Base-by-base conservation (phyloP, 2,113 vertebrate genomes). In the Herpetotheres cachinnans region DNA sequence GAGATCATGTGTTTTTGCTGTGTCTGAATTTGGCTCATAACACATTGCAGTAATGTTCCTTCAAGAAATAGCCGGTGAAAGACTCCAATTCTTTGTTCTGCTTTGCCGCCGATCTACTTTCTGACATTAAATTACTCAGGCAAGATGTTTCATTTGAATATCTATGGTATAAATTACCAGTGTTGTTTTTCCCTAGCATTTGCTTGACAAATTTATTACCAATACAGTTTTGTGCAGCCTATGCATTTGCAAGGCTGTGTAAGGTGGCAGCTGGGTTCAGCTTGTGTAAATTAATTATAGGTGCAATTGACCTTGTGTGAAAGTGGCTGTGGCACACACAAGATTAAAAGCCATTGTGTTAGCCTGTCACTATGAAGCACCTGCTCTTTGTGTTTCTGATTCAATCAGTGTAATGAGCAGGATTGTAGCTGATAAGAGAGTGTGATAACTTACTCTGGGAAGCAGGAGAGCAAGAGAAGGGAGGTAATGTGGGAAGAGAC, bases 171-270 rank as follows among this genome's bases (percentile, higher is more conserved):
- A 96, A 96, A 96, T 96, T 96, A 83, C 90, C 54, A 88, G 67
- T 92, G 85, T 81, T 96, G 79, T 73, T 92, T 85, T 92, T 62
- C 82, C 71, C 93, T 71, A 95, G 63, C 46, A 95, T 93, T 95
- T 94, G 29, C 85, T 81, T 95, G 95, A 96, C 93, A 90, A 95
- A 94, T 90, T 96, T 96, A 96, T 96, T 96, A 74, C 79, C 79
- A 77, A 40, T 50, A 66, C 9, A 46, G 42, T 77, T 92, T 83
- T 83, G 36, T 86, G 62, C 86, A 87, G 84, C 47, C 54, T 82
- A 49, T 79, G 79, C 46, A 26, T 80, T 94, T 90, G n/a, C 82
- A 83, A 83, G 52, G 70, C 91, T 93, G 24, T 82, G 26, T 82
- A 67, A 91, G 40, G 88, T 70, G 66, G 79, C 58, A 94, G 95